Percentiles rank a stretch among this genome's conserved stretches.
Conservation (phyloP, 2,888 invertebrate genomes). For the Drosophila nr. fundita region DNA sequence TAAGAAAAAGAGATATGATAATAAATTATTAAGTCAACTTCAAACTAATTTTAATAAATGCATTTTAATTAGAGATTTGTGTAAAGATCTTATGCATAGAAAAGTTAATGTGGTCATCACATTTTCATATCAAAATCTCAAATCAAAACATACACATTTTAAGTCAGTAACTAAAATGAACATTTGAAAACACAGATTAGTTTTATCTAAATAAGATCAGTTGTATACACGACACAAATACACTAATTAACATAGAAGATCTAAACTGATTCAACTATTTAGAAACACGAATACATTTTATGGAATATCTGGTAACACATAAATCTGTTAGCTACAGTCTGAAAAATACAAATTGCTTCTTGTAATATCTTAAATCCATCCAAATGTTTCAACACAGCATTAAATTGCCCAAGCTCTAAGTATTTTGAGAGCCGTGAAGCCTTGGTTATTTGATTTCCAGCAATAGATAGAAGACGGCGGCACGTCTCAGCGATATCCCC, state of each 20-base stretch:
- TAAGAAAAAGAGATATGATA: neutral
- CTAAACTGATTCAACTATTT: neutral
- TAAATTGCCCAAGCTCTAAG: neutral
- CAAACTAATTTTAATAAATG: neutral
- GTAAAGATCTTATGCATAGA: neutral
- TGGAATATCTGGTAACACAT: neutral
- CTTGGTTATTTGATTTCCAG: conserved; percentile 13
- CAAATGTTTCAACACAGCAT: neutral
- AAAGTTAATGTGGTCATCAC: neutral
- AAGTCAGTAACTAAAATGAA: neutral
- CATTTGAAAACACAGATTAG: neutral
- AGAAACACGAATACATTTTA: neutral
- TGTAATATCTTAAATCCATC: neutral
- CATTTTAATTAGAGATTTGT: neutral
- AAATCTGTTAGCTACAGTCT: neutral
- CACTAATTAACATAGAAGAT: neutral
- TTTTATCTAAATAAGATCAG: neutral
- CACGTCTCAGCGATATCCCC: neutral
- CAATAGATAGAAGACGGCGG: conserved; percentile 11
- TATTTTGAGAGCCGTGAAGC: conserved; percentile 3
- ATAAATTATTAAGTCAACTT: neutral
- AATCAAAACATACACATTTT: neutral
- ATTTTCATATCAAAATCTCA: neutral
- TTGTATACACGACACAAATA: neutral
- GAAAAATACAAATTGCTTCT: neutral